phyloP scores from a whole-genome alignment of 1,140 invertebrate genomes.

The Cherax quadricarinatus region DNA sequence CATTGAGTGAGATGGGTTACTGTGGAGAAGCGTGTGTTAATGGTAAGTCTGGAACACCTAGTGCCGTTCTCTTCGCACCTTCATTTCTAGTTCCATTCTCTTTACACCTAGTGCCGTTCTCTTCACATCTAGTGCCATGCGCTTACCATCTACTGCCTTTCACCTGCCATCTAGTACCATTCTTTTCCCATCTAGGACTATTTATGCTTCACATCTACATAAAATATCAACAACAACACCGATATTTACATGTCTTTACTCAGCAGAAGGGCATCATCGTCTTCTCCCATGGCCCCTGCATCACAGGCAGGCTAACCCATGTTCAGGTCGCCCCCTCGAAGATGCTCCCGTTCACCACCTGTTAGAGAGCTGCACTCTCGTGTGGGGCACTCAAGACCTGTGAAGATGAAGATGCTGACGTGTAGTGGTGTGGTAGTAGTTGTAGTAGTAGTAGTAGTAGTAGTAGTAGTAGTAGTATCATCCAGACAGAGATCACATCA shows the following conservation, averaged over 20 bases:
- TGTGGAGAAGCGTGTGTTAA: too few relatives aligned
- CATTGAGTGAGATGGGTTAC: too few relatives aligned
- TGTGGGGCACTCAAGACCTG: not conserved
- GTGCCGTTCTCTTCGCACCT: too few relatives aligned
- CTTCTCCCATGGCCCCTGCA: conserved; percentile 59
- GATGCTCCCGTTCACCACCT: not conserved
- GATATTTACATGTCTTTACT: conserved; percentile 57
- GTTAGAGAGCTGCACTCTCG: not conserved
- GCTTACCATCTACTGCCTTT: too few relatives aligned
- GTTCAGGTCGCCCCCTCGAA: conserved; percentile 18
- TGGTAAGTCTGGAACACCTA: too few relatives aligned
- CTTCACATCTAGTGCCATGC: too few relatives aligned
- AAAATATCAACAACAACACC: conserved; percentile 6
- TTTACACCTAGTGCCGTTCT: too few relatives aligned
- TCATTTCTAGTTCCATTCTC: too few relatives aligned
- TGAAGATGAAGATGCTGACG: not conserved
- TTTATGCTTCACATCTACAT: not conserved
- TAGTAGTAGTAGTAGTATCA: not conserved
- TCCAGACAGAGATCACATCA: not conserved
- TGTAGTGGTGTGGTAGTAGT: too few relatives aligned
- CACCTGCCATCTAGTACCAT: too few relatives aligned
- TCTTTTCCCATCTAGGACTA: too few relatives aligned
- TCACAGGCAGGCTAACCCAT: conserved; percentile 51
- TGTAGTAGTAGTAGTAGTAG: not conserved
- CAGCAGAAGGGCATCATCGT: conserved; percentile 49